Conservation (phyloP, 2,797 vertebrate species). For the Poeciliopsis paucimaculata region DNA sequence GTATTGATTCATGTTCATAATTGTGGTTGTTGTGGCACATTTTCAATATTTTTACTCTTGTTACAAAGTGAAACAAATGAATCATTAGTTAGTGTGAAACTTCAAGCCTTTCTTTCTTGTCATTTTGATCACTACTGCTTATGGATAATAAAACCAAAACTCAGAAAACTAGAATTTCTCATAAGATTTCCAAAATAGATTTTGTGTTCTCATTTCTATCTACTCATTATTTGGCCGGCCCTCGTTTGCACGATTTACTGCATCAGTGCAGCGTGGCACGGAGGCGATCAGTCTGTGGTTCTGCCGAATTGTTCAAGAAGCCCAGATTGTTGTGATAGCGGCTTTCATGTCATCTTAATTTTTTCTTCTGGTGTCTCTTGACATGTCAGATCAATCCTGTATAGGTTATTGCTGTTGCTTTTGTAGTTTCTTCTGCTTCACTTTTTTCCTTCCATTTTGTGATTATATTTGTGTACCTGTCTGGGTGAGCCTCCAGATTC, state of each 20-base stretch:
- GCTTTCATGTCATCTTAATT: neutral
- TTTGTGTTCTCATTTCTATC: neutral
- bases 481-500: neutral
- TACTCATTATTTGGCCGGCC: neutral
- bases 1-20: neutral
- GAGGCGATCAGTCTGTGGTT: neutral
- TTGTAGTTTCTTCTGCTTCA: neutral
- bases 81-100: neutral
- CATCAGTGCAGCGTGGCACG: neutral
- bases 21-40: neutral
- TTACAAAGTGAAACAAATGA: neutral
- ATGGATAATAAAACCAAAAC: neutral
- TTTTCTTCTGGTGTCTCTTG: neutral
- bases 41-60: neutral
- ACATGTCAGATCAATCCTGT: neutral
- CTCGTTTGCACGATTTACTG: neutral
- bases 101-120: neutral
- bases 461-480: neutral
- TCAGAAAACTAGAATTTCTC: neutral
- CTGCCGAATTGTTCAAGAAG: neutral
- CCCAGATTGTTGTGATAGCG: neutral
- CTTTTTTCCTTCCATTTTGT: neutral
- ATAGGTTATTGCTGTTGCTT: neutral
- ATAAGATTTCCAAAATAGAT: neutral
- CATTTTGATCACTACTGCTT: neutral